Evolutionary conservation across 92 coral and sea anemone genomes (phyloP).

Genomic region (Heteractis magnifica): DNA sequence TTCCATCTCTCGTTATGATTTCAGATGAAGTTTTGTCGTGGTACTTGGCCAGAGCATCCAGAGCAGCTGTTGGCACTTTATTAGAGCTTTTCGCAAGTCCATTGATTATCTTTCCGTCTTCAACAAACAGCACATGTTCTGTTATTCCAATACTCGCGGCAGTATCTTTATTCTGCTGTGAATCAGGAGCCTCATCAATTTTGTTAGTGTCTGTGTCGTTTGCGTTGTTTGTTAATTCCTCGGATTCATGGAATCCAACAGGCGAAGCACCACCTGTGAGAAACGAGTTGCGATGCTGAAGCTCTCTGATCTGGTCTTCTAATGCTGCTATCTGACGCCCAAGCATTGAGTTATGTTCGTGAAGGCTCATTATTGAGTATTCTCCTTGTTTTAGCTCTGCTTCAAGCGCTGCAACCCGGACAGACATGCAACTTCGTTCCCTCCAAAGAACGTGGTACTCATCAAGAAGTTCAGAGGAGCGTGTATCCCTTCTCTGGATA

Average conservation of each 20-base stretch:
- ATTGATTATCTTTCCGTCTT: not conserved
- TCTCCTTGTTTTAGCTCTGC: constrained; percentile 19
- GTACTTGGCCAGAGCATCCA: not conserved
- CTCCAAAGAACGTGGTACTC: constrained; percentile 27
- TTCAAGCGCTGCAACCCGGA: constrained; percentile 5
- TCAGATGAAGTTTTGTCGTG: not conserved
- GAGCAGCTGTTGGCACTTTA: not conserved
- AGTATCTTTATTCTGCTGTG: not conserved
- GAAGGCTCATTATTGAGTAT: not conserved
- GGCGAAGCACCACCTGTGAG: not conserved
- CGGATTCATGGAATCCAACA: not conserved
- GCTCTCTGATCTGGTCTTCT: not conserved
- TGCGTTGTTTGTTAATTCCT: not conserved
- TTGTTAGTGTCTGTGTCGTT: not conserved
- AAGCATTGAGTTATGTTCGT: not conserved
- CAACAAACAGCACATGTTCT: not conserved
- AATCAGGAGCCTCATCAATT: not conserved
- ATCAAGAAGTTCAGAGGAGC: constrained; percentile 16
- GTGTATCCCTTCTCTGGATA: constrained; percentile 17
- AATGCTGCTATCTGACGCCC: constrained; percentile 4
- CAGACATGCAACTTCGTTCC: not conserved
- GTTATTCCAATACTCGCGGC: not conserved
- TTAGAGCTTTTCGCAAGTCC: not conserved
- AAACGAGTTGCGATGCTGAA: not conserved
- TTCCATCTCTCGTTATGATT: not conserved